These are phyloP conservation scores for Brachionichthys hirsutus DNA, from an alignment of 2,113 vertebrate species.

Conservation along the genomic window DNA sequence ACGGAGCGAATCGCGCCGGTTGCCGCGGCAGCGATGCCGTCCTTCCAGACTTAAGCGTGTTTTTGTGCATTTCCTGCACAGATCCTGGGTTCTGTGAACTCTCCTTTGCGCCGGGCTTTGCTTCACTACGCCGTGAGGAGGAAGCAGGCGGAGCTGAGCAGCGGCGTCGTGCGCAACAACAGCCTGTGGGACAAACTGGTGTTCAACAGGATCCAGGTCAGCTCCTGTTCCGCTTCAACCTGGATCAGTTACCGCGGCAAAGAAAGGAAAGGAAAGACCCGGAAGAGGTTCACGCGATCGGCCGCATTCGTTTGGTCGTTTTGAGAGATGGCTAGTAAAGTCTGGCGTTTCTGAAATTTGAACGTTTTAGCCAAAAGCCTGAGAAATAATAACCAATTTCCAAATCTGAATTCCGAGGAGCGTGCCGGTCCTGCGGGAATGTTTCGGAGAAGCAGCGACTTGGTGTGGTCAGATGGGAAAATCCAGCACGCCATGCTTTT, in stretches of 20 bases:
- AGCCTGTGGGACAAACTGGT: conserved; percentile 80
- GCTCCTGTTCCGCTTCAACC: background rate
- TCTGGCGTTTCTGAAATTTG: no score
- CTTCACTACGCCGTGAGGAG: conserved; percentile 77
- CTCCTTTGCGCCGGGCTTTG: conserved; percentile 71
- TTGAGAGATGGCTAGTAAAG: no score
- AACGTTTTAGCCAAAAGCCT: no score
- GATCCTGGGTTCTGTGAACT: conserved; percentile 76
- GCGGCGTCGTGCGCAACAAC: conserved; percentile 78
- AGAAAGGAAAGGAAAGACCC: no score
- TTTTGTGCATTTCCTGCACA: conserved; percentile 27
- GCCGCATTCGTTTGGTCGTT: no score
- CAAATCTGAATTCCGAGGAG: conserved; percentile 41
- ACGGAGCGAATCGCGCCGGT: no score
- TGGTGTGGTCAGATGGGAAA: conserved; percentile 48
- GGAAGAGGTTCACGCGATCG: no score
- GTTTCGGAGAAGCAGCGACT: conserved; percentile 39
- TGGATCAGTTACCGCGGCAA: background rate
- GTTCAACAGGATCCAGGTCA: conserved; percentile 80
- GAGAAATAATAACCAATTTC: no score
- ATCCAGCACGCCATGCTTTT: background rate
- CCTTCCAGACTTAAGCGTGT: no score
- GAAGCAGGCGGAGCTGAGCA: conserved; percentile 79
- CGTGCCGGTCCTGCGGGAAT: conserved; percentile 58
- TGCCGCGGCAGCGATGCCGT: no score